Evolutionary conservation across 23 tunicate species (phyloP).

Genomic region (Clavelina lepadiformis): DNA sequence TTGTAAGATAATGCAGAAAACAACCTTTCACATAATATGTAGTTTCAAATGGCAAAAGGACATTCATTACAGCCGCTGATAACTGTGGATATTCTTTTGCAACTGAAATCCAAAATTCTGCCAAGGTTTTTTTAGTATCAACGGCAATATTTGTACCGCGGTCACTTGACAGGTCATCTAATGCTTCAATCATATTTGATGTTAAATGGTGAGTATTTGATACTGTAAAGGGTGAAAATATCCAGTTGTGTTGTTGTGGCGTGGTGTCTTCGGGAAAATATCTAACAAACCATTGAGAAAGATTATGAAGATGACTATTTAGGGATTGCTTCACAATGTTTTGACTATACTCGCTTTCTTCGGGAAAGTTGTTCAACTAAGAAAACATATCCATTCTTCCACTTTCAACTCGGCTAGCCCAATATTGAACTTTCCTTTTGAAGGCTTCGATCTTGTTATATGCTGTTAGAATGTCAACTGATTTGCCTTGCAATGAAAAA

Average conservation of each 20-base stretch:
- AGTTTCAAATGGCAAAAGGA: slow-evolving; percentile 19
- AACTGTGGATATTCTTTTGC: slow-evolving; percentile 34
- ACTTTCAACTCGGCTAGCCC: slow-evolving; percentile 1
- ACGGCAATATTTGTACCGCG: slow-evolving; percentile 20
- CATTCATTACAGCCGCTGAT: slow-evolving; percentile 38
- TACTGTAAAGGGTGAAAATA: slow-evolving; percentile 26
- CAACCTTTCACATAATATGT: slow-evolving; percentile 6
- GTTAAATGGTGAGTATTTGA: slow-evolving; percentile 25
- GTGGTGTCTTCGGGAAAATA: slow-evolving; percentile 9
- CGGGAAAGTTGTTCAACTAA: slow-evolving; percentile 5
- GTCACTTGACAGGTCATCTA: slow-evolving; percentile 36
- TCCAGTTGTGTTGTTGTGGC: slow-evolving; percentile 20
- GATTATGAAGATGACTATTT: slow-evolving; percentile 14
- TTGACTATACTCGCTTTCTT: slow-evolving; percentile 2
- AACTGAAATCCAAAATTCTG: slow-evolving; percentile 26
- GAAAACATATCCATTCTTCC: slow-evolving; percentile 13
- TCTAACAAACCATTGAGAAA: neutral
- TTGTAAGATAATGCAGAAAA: slow-evolving; percentile 12
- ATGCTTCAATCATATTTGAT: slow-evolving; percentile 31
- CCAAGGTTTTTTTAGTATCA: slow-evolving; percentile 9
- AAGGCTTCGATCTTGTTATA: neutral
- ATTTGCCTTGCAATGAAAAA: neutral
- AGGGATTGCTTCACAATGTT: slow-evolving; percentile 6
- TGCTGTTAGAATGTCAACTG: too few relatives aligned
- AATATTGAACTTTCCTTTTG: neutral